These are phyloP conservation scores for Eledona agricola DNA, from an alignment of 2,888 invertebrate species.

Conservation along the genomic window DNA sequence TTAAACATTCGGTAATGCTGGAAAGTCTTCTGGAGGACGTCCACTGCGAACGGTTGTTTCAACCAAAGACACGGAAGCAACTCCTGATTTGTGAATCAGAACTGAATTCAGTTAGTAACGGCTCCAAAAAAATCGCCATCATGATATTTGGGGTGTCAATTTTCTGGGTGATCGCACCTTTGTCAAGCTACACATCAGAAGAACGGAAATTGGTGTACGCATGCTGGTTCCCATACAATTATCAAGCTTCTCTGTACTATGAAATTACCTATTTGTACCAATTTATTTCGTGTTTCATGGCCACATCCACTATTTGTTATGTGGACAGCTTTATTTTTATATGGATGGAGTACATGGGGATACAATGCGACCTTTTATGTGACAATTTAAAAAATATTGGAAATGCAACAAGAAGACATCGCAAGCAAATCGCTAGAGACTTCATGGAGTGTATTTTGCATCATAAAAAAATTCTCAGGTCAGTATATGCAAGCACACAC, in stretches of 20 bases:
- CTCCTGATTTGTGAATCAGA: too few species aligned
- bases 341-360: slow-evolving; percentile 8
- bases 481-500: too few species aligned
- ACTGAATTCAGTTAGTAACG: too few species aligned
- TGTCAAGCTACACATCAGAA: neutral
- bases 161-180: neutral
- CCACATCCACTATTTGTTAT: neutral
- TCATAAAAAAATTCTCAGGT: slow-evolving; percentile 6
- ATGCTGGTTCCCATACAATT: slow-evolving; percentile 7
- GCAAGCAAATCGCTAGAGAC: neutral
- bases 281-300: neutral
- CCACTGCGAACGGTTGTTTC: too few species aligned
- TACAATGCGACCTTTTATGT: slow-evolving; percentile 11
- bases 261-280: slow-evolving; percentile 4
- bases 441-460: slow-evolving; percentile 4
- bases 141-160: neutral
- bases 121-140: too few species aligned
- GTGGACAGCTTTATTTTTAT: neutral
- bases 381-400: slow-evolving; percentile 5
- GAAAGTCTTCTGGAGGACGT: too few species aligned
- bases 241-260: neutral
- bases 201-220: neutral
- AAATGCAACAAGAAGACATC: neutral
- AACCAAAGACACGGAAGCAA: too few species aligned
- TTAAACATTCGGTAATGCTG: neutral